These are phyloP conservation scores for Prunella strophiata DNA, from an alignment of 2,797 vertebrate genomes.

Conservation along the genomic window DNA sequence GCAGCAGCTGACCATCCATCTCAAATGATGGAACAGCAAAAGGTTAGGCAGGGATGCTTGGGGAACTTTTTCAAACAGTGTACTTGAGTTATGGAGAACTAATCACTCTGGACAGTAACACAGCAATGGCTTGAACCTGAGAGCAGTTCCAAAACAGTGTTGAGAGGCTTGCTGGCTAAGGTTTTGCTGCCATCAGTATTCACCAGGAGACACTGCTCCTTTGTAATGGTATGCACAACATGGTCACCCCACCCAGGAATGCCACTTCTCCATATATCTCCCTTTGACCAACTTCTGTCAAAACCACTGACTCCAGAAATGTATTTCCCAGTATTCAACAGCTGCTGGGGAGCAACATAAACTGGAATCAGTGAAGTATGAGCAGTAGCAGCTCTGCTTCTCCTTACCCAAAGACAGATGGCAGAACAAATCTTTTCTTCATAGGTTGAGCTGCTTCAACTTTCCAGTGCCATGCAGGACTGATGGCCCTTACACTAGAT, in stretches of 20 bases:
- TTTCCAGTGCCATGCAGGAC: slow-evolving; percentile 30
- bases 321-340: background rate
- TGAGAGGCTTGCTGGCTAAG: background rate
- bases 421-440: slow-evolving; percentile 56
- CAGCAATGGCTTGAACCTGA: background rate
- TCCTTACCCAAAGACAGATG: slow-evolving; percentile 45
- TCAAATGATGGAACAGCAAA: background rate
- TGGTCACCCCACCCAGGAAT: background rate
- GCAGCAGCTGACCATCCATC: background rate
- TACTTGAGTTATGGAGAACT: background rate
- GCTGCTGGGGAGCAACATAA: slow-evolving; percentile 3
- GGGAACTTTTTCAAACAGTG: background rate
- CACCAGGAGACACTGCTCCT: background rate
- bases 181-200: background rate
- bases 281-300: background rate
- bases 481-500: slow-evolving; percentile 41
- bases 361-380: background rate
- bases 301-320: slow-evolving; percentile 28
- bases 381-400: slow-evolving; percentile 26
- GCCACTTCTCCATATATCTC: background rate
- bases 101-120: background rate
- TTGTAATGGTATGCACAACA: background rate
- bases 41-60: background rate
- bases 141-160: background rate
- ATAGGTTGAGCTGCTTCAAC: background rate